Conservation (phyloP, 2,888 invertebrate genomes). For the Ariolimax columbianus region DNA sequence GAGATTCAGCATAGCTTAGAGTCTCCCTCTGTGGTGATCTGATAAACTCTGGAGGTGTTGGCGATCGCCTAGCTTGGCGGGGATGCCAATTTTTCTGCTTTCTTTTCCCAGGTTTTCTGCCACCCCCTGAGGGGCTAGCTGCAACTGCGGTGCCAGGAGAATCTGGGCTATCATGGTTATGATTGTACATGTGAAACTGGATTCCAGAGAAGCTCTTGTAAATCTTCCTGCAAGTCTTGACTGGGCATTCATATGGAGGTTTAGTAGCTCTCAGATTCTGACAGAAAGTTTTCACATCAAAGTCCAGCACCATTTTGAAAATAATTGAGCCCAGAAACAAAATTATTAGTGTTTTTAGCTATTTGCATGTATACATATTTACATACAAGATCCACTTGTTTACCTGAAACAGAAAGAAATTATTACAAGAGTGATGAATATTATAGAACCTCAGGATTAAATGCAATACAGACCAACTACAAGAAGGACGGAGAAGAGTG, state of each 20-base stretch:
- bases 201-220: constrained; percentile 92
- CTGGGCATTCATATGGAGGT: constrained; percentile 92
- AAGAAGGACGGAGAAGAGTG: no score
- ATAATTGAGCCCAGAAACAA: neutral
- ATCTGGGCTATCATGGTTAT: constrained; percentile 86
- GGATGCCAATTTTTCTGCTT: constrained; percentile 80
- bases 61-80: constrained; percentile 72
- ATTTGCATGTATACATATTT: neutral
- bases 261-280: constrained; percentile 89
- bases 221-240: constrained; percentile 89
- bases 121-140: constrained; percentile 55
- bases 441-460: no score
- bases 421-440: no score
- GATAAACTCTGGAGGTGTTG: constrained; percentile 78
- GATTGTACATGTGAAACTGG: constrained; percentile 90
- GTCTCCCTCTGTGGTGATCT: constrained; percentile 82
- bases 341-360: neutral
- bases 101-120: constrained; percentile 71
- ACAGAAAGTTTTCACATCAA: constrained; percentile 91
- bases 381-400: neutral
- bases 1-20: constrained; percentile 89
- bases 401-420: constrained; percentile 24
- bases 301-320: constrained; percentile 85
- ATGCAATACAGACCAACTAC: no score
- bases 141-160: constrained; percentile 62